These are phyloP conservation scores for Oligia fasciuncula DNA, from an alignment of 2,888 invertebrate species.

Conservation along the genomic window DNA sequence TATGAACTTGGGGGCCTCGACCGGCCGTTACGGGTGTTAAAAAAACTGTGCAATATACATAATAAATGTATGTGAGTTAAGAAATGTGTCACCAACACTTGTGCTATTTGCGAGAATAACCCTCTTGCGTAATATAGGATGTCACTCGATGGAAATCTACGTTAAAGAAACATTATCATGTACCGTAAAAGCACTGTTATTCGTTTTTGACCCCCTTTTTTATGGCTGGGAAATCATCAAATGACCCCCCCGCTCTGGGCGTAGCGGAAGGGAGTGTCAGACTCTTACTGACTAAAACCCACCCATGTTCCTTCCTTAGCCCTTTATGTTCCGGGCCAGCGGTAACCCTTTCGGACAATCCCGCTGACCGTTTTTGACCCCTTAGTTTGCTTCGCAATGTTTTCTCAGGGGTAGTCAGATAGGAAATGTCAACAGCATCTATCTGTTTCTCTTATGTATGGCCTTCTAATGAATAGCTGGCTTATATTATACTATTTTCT, in stretches of 20 bases:
- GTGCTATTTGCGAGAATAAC: slow-evolving; percentile 12
- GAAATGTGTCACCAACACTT: slow-evolving; percentile 35
- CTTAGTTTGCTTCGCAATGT: background rate
- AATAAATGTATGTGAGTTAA: background rate
- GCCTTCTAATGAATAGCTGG: too few species aligned
- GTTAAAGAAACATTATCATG: slow-evolving; percentile 8
- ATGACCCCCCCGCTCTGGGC: too few species aligned
- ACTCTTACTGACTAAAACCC: too few species aligned
- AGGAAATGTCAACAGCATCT: background rate
- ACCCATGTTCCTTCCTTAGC: too few species aligned
- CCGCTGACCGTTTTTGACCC: background rate
- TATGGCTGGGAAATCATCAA: too few species aligned
- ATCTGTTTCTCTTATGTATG: too few species aligned
- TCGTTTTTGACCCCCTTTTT: background rate
- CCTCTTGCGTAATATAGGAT: slow-evolving; percentile 2
- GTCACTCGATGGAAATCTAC: slow-evolving; percentile 1
- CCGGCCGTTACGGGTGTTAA: background rate
- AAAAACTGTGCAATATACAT: slow-evolving; percentile 12
- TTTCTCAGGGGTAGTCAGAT: too few species aligned
- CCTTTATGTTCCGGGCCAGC: too few species aligned
- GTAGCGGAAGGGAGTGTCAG: too few species aligned
- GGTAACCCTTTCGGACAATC: too few species aligned
- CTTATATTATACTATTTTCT: background rate
- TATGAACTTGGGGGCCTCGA: background rate
- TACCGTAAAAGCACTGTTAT: background rate